phyloP scores from a whole-genome alignment of 2,113 vertebrate species.

The Mystacornis crossleyi region DNA sequence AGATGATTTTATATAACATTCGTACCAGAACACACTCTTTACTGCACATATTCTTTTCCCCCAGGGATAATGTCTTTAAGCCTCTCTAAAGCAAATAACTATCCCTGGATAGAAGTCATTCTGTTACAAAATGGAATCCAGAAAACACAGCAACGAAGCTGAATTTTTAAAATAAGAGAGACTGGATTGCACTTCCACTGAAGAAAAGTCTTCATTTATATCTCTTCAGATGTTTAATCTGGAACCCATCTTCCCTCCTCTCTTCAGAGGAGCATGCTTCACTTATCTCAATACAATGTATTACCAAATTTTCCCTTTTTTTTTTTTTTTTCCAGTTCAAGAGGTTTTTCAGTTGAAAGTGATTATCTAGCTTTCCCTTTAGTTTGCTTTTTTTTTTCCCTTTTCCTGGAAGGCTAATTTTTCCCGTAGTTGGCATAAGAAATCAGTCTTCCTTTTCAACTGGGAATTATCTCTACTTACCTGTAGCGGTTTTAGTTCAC shows the following conservation, averaged over 20 bases:
- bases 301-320: background rate
- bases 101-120: background rate
- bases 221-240: background rate
- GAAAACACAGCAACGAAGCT: background rate
- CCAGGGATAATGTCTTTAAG: background rate
- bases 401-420: background rate
- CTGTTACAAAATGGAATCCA: background rate
- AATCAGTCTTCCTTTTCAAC: background rate
- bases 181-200: background rate
- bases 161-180: constrained; percentile 9
- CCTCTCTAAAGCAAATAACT: background rate
- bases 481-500: too few relatives aligned
- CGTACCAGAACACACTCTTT: background rate
- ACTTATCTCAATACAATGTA: background rate
- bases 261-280: background rate
- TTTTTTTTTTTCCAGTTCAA: background rate
- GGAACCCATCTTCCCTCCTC: background rate
- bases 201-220: background rate
- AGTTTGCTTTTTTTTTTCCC: background rate
- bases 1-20: background rate
- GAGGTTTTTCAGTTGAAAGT: background rate
- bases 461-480: background rate
- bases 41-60: background rate
- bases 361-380: background rate
- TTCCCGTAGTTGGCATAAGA: background rate